Evolutionary conservation across 2,113 vertebrate genomes (phyloP), one percentile per base, ranked within the genome.

Genomic region (Sapayoa aenigma): DNA sequence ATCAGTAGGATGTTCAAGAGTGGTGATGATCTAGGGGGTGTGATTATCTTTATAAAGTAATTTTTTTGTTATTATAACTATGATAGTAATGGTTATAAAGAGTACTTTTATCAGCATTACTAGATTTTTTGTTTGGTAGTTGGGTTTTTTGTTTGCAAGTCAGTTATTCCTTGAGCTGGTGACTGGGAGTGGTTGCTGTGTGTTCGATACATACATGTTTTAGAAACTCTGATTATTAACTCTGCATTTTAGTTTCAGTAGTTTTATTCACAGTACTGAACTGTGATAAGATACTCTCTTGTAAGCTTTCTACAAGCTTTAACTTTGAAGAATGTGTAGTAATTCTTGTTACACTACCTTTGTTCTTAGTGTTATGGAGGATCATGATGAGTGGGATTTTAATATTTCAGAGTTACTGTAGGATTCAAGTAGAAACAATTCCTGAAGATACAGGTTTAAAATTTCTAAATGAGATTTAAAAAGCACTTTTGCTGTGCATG

Each of bases 121-220:
- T 65, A 30, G 25, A 2, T 0, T 2, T 47, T 87, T 69, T 46
- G 11, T 49, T 66, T 8, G 14, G 14, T 35, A 5, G 0, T 5
- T 82, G 83, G 6, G 0, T 22, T 79, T 71, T 42, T 72, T 50
- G n/a, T n/a, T 39, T n/a, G 35, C 21, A 35, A 24, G 42, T 78
- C 24, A 17, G 28, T 79, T 85, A 58, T 49, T 88, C 14, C 47
- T 77, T 74, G 42, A 74, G 24, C 28, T 68, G 47, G 4, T 30
- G 49, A 17, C 25, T 69, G 35, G 62, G 30, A 39, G 27, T 65
- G n/a, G 46, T 87, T 85, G 39, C 11, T 88, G 4, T 80, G 31
- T 74, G 60, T 89, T 58, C 78, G 46, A 39, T 65, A 37, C 2
- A 39, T 65, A 37, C 2, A 1, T 9, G 8, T 86, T 92, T 62